phyloP scores from a whole-genome alignment of 2,797 vertebrate genomes.

The Cirrhinus mrigala region DNA sequence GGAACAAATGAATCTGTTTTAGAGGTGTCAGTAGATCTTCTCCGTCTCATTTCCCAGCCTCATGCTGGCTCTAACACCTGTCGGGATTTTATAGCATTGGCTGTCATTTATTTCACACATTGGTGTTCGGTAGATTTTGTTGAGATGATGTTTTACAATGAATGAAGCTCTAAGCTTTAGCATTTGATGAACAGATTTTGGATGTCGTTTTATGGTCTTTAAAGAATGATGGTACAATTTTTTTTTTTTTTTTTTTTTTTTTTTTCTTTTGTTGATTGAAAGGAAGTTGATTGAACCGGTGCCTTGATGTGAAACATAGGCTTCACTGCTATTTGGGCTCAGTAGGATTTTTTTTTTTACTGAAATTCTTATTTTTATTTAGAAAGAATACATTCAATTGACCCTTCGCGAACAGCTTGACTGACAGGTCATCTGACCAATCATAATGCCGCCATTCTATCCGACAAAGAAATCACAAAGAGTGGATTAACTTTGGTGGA shows the following conservation, averaged over 20 bases:
- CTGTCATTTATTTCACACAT: slow-evolving; percentile 19
- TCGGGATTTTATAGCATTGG: slow-evolving; percentile 1
- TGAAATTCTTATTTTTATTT: background rate
- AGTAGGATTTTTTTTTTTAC: background rate
- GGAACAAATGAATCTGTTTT: slow-evolving; percentile 23
- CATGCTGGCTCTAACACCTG: slow-evolving; percentile 15
- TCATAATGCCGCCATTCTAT: no score
- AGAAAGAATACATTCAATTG: background rate
- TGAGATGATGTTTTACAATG: slow-evolving; percentile 6
- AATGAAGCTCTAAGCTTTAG: background rate
- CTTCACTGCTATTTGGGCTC: slow-evolving; percentile 14
- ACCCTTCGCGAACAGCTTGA: no score
- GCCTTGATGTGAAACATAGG: slow-evolving; percentile 83
- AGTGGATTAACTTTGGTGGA: no score
- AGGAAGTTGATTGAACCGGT: slow-evolving; percentile 74
- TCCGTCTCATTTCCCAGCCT: background rate
- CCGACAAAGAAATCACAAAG: no score
- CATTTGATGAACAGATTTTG: slow-evolving; percentile 3
- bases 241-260: background rate
- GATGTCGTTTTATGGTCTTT: slow-evolving; percentile 19
- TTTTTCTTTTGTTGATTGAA: no score
- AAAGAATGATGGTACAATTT: slow-evolving; percentile 67
- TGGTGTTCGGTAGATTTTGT: background rate
- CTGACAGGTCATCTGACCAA: no score
- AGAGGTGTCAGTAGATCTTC: background rate